Percentiles rank a stretch among this genome's conserved stretches.
These are phyloP conservation scores for Pseudochirops cupreus DNA, from an alignment of 2,797 vertebrate species.

Conservation along the genomic window DNA sequence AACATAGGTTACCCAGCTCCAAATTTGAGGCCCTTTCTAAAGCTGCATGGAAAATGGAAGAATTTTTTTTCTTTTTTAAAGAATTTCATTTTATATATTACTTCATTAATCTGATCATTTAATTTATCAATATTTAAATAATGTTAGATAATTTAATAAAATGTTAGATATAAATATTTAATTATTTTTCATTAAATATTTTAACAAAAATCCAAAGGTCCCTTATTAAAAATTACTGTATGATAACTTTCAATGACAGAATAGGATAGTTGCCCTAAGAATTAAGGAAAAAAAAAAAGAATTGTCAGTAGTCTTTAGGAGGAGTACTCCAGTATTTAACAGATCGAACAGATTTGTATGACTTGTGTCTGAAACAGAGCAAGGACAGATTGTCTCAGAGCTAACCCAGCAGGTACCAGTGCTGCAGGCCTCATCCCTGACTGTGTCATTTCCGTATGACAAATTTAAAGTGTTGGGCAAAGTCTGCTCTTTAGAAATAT, in stretches of 20 bases:
- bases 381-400: constrained; percentile 53
- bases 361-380: constrained; percentile 20
- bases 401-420: constrained; percentile 10
- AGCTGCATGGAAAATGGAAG: neutral
- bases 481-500: constrained; percentile 21
- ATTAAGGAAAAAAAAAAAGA: neutral
- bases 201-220: neutral
- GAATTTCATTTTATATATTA: neutral
- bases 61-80: neutral
- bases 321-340: neutral
- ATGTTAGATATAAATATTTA: neutral
- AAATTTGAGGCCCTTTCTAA: neutral
- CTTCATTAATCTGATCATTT: neutral
- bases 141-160: neutral
- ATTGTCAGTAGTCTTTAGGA: neutral
- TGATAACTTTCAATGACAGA: neutral
- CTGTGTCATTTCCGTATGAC: constrained; percentile 9
- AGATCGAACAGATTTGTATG: constrained; percentile 7
- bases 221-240: neutral
- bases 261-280: neutral
- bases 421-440: constrained; percentile 39
- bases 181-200: neutral
- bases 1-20: neutral
- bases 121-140: neutral
- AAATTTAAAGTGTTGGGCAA: constrained; percentile 3